Evolutionary conservation across 2,113 vertebrate genomes (phyloP), one percentile per base, ranked within the genome.

Genomic region (Elaphurus davidianus): DNA sequence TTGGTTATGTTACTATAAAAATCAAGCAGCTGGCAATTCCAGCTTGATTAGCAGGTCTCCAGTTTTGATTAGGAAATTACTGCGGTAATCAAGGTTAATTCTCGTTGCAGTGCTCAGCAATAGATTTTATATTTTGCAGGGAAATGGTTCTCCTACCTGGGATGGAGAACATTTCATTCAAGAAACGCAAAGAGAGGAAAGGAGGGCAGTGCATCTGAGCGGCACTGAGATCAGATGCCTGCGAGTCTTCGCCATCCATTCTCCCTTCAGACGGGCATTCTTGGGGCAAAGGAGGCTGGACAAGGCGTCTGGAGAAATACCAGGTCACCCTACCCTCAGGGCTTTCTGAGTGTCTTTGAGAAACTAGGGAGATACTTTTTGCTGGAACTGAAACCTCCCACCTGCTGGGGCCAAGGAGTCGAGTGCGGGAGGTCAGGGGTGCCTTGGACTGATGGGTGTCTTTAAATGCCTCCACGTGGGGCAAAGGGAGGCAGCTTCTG

Each of bases 41-140:
- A 98, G 97, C 99, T 99, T 99, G 99, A 99, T 99, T 99, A 99
- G 98, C 99, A 99, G 99, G 99, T 99, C 99, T 99, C 99, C 98
- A 99, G 98, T 99, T 99, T 99, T 99, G 99, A 99, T 99, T 99
- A 99, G 99, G 98, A 99, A 99, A 99, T 99, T 99, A 99, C 98
- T 83, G 97, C 59, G 95, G 98, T 99, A 99, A 99, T 99, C 99
- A 99, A 99, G 99, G 99, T 99, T 99, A 99, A 99, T 99, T 99
- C 99, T 99, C 98, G 4, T 98, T 98, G 98, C 98, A 98, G 96
- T 98, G 92, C 96, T 98, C 94, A 90, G 98, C 98, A 74, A 98
- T 98, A 86, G 98, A 98, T 98, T 98, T 98, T 97, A 88, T 98
- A 98, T 98, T 98, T 99, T 98, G 91, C 97, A 98, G 97, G 97